Evolutionary conservation across 23 tunicate genomes (phyloP).

Genomic region (Styela clava): DNA sequence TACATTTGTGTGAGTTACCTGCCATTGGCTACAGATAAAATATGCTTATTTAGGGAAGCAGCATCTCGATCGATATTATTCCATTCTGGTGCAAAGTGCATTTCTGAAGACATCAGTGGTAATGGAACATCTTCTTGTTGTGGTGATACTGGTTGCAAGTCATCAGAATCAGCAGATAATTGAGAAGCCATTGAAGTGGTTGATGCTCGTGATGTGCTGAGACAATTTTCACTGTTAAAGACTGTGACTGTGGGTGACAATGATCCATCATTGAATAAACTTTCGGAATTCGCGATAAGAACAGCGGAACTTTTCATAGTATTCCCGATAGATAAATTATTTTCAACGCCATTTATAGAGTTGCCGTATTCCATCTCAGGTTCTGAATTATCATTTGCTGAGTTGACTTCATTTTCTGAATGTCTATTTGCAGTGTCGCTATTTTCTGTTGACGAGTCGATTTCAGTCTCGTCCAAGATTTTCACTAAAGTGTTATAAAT

Average conservation of each 20-base stretch:
- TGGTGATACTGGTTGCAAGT: neutral
- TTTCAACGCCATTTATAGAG: neutral
- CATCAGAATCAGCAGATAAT: neutral
- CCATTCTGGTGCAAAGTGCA: conserved; percentile 34
- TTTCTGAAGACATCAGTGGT: conserved; percentile 6
- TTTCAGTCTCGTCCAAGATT: conserved; percentile 28
- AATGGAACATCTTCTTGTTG: conserved; percentile 19
- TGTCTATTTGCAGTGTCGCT: neutral
- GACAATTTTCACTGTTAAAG: neutral
- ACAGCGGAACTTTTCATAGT: neutral
- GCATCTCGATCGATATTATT: neutral
- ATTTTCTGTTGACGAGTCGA: neutral
- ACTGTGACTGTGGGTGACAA: neutral
- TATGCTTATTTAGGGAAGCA: neutral
- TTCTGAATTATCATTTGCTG: neutral
- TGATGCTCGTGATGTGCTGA: neutral
- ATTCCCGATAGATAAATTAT: neutral
- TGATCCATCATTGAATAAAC: neutral
- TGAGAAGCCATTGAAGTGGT: neutral
- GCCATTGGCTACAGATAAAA: neutral
- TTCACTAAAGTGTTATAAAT: conserved; percentile 26
- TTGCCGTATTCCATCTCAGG: neutral
- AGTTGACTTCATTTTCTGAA: neutral
- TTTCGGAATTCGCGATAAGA: neutral
- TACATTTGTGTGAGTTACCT: no score